phyloP scores from a whole-genome alignment of 2,113 vertebrate species.

The Triplophysa rosa region DNA sequence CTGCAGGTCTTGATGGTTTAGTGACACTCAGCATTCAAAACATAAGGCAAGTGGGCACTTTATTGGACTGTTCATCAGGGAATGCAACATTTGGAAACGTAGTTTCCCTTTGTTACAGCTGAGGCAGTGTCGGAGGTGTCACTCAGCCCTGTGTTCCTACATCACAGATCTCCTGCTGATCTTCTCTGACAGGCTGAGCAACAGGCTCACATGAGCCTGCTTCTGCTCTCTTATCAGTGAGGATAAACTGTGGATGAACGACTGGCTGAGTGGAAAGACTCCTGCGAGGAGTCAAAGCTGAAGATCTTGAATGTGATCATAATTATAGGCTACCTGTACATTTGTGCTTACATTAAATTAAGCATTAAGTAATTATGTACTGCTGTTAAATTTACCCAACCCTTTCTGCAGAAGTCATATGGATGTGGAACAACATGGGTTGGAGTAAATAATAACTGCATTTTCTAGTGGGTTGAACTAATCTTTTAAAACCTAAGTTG shows the following conservation, averaged over 20 bases:
- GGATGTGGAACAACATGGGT: no score
- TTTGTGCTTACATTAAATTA: no score
- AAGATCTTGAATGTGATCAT: not conserved
- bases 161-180: not conserved
- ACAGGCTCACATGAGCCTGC: not conserved
- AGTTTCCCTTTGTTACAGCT: constrained; percentile 13
- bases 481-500: no score
- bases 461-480: no score
- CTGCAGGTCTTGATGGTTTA: no score
- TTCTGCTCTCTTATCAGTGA: constrained; percentile 21
- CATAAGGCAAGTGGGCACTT: not conserved
- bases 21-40: no score
- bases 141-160: not conserved
- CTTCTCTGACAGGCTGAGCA: constrained; percentile 22
- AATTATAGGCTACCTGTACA: no score
- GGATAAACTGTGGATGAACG: not conserved
- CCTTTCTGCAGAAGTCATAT: no score
- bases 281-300: not conserved
- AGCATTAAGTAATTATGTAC: no score
- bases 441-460: no score
- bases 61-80: not conserved
- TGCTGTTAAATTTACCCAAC: no score
- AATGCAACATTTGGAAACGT: not conserved
- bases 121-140: not conserved
- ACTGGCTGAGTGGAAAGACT: not conserved